phyloP scores from a whole-genome alignment of 2,888 invertebrate genomes.

The Heliconius ismenius region DNA sequence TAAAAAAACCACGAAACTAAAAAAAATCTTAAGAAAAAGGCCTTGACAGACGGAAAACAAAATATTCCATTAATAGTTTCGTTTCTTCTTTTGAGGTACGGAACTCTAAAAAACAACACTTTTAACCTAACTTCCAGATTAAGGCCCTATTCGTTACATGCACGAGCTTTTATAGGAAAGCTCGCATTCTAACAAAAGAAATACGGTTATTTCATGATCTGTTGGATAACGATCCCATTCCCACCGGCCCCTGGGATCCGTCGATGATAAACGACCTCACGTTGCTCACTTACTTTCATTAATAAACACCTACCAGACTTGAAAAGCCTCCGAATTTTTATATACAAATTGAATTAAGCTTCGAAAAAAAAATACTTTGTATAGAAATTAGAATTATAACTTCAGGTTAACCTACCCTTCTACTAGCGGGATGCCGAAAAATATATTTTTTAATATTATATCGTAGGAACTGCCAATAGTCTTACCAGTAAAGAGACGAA shows the following conservation, averaged over 20 bases:
- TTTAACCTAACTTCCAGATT: neutral
- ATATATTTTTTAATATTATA: no score
- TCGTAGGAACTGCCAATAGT: no score
- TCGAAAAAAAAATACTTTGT: neutral
- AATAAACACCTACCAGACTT: slow-evolving; percentile 24
- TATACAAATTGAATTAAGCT: slow-evolving; percentile 20
- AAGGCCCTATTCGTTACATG: slow-evolving; percentile 7
- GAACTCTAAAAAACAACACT: neutral
- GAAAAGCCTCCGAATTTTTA: neutral
- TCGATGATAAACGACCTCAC: slow-evolving; percentile 25
- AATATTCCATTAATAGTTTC: no score
- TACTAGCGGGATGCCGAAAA: no score
- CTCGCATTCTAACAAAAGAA: slow-evolving; percentile 23
- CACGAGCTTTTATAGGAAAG: slow-evolving; percentile 14
- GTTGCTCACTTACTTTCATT: slow-evolving; percentile 23
- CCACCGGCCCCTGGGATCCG: slow-evolving; percentile 4
- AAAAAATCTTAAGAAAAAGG: neutral
- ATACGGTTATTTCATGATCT: slow-evolving; percentile 28
- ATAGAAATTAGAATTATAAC: neutral
- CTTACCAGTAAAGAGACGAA: no score
- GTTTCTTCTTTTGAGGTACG: no score
- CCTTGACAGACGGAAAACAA: neutral
- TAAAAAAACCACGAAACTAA: neutral
- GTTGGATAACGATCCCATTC: slow-evolving; percentile 28
- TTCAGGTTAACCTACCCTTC: neutral